These are phyloP conservation scores for Anisognathus igniventris DNA, from an alignment of 2,797 vertebrate species.

Conservation along the genomic window DNA sequence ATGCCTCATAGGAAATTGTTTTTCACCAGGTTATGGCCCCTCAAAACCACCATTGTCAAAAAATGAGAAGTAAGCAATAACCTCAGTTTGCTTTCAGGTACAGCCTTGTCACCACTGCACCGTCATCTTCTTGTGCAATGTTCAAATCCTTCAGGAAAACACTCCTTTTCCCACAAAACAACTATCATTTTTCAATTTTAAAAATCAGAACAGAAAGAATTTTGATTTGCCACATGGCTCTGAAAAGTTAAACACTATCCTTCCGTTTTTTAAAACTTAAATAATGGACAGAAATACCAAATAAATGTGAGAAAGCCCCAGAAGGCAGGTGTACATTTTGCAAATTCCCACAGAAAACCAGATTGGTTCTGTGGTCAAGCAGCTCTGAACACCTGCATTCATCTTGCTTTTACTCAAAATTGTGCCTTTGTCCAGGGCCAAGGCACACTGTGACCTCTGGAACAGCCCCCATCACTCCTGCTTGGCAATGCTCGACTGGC, in stretches of 20 bases:
- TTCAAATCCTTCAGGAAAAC: neutral
- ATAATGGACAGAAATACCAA: neutral
- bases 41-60: neutral
- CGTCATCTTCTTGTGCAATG: neutral
- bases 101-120: neutral
- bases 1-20: neutral
- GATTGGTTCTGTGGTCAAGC: neutral
- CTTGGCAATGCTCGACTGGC: neutral
- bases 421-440: neutral
- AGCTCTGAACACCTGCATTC: neutral
- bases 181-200: rapidly evolving
- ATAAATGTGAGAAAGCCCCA: neutral
- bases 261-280: neutral
- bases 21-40: neutral
- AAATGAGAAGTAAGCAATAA: neutral
- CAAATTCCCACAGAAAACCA: neutral
- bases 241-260: neutral
- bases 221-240: neutral
- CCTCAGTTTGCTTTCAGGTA: neutral
- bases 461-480: neutral
- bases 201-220: neutral
- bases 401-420: neutral
- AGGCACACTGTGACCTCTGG: neutral
- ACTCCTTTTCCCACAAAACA: neutral
- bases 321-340: rapidly evolving